Evolutionary conservation across 2,113 vertebrate species (phyloP).

Genomic region (Campylorhamphus procurvoides): DNA sequence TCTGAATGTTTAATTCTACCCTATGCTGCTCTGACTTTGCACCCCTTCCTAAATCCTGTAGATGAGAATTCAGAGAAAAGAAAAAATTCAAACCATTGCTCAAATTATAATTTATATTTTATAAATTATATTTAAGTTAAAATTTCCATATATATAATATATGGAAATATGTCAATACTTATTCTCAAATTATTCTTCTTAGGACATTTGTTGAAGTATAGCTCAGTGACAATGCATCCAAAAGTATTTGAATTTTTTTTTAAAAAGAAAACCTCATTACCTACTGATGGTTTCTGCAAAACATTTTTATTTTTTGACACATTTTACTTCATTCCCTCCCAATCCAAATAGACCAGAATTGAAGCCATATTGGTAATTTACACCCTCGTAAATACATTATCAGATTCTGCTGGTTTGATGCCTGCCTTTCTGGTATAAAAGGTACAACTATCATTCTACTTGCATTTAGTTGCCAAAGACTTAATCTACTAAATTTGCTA

Average conservation of each 20-base stretch:
- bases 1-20: not conserved
- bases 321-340: not conserved
- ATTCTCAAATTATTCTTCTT: not conserved
- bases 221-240: not conserved
- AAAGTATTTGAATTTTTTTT: not conserved
- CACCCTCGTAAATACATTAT: not conserved
- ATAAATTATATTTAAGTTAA: not conserved
- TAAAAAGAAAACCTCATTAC: not conserved
- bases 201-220: not conserved
- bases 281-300: not conserved
- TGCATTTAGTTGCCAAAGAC: not conserved
- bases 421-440: not conserved
- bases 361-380: not conserved
- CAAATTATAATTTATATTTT: not conserved
- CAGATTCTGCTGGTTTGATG: not conserved
- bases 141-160: not conserved
- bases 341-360: not conserved
- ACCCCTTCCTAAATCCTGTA: not conserved
- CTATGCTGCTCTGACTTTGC: not conserved
- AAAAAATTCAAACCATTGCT: not conserved
- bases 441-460: not conserved
- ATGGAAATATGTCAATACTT: not conserved
- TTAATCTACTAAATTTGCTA: not conserved
- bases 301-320: not conserved
- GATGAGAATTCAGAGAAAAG: not conserved